Base-by-base conservation (phyloP, 2,888 invertebrate species). In the Temnothorax unifasciatus region DNA sequence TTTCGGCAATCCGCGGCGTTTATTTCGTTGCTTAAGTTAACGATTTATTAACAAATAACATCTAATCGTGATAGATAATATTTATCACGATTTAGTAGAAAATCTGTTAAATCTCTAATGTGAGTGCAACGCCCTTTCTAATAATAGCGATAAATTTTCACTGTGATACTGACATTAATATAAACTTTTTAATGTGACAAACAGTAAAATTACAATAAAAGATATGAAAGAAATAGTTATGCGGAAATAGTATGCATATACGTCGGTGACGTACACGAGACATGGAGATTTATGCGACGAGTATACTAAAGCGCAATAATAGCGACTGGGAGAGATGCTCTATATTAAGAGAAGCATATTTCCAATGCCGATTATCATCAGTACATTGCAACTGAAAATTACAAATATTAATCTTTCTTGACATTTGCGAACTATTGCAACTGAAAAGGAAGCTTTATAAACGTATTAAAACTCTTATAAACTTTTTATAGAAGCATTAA, bases 221-320 rank as follows among this genome's bases (percentile, higher is more conserved):
- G 6, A 74, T 18, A 41, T 57, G 11, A n/a, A 13, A n/a, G 8
- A 61, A 61, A 9, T 57, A 41, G 44, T 74, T n/a, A 29, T 57
- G 29, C 25, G n/a, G 13, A 29, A 29, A 29, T 29, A 29, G 21
- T 57, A n/a, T 9, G 9, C 29, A 13, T 29, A 21, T 8, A 41
- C 47, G 21, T 75, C 13, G 29, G 47, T 47, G 44, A 13, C 13
- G 21, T 9, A 13, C n/a, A 25, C 8, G 18, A 44, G n/a, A 59
- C 21, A 25, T 29, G 61, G 18, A 34, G 21, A 61, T 75, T 61
- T 44, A 75, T 75, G 74, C n/a, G 75, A 61, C n/a, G 5, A 11
- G 29, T 75, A 29, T n/a, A 59, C 9, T 61, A 75, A 61, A 75
- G 44, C 3, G n/a, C 47, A 44, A 47, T 75, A 61, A 47, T 61